Base-by-base conservation (phyloP, 2,888 invertebrate species). In the Yponomeuta cagnagella region DNA sequence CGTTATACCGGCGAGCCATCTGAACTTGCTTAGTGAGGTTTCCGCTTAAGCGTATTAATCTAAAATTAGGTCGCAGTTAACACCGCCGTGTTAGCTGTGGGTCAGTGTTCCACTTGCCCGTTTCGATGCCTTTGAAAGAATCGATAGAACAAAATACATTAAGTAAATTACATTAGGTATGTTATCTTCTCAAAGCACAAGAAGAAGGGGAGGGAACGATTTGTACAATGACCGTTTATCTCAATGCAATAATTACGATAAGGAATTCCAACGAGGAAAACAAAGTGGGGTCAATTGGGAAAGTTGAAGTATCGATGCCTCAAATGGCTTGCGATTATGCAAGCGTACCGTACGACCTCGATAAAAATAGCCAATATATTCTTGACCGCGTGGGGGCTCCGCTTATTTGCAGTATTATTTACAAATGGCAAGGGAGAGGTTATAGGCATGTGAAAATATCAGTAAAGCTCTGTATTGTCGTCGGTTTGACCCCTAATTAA, bases 41-140 rank as follows among this genome's bases (percentile, higher is more conserved):
- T 92, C 92, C 87, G 86, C 85, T 86, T 91, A 92, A 90, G 87
- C 88, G 90, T 87, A 91, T 92, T 91, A 91, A 92, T 91, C 84
- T 86, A 82, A 88, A 92, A 92, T 92, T 92, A 88, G 92, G 92
- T 92, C 91, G 81, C 86, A 86, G 86, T 87, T 88, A 88, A 89
- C 88, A 83, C 85, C 80, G 81, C 79, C 77, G 82, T 85, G 85
- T 86, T 83, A 86, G 86, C 83, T 84, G 82, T 83, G 82, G 90
- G 90, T 90, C 90, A 89, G 77, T 86, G 70, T 48, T 30, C 70
- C 48, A 70, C 65, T 65, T 10, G 23, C 31, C 70, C 43, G 63
- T 70, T 63, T 10, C 52, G 15, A 15, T 58, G 52, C 52, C 52
- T 58, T 58, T 58, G 52, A 58, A 58, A 58, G 52, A 58, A 58